Evolutionary conservation across 2,888 invertebrate genomes (phyloP), one percentile per base, ranked within the genome.

Genomic region (Tetragnatha montana): DNA sequence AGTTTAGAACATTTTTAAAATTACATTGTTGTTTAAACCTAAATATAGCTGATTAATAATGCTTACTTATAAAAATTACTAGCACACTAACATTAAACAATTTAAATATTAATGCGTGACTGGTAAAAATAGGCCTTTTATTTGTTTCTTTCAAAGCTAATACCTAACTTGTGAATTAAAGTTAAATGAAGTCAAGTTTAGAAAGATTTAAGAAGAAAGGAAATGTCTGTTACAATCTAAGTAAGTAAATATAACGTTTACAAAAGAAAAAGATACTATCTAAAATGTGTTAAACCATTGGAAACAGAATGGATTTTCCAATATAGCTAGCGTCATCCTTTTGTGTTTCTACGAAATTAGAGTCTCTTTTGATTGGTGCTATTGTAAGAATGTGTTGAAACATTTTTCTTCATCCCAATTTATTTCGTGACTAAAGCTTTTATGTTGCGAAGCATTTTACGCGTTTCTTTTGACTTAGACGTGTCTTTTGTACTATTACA

Each of bases 261-360:
- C 60, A 60, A 60, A 60, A 60, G 60, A 17, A 60, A 12, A 10
- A 17, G 17, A 17, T 4, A 60, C 60, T 4, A 17, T 17, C 60
- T 60, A 60, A 60, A 60, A 60, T 60, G 60, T 60, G 60, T 60
- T 60, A 60, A 60, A 60, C 17, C 60, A 60, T 60, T 60, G 60
- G 60, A 60, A 60, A 60, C 60, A 60, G 60, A 60, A 60, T 60
- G 60, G 60, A 60, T 60, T 60, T 60, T 60, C 60, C 60, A 60
- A 60, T 60, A 60, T 17, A 60, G 60, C 60, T 60, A 35, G 60
- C 6, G 60, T 8, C 17, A 17, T 60, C 60, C 60, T 60, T 60
- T 60, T 60, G 60, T 60, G 17, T 60, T 60, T 60, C 60, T 8
- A 4, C 17, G 60, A 60, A 60, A 60, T 60, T 60, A 60, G 60